Conservation (phyloP, 1,140 invertebrate species). For the Zaprionus africanus region DNA sequence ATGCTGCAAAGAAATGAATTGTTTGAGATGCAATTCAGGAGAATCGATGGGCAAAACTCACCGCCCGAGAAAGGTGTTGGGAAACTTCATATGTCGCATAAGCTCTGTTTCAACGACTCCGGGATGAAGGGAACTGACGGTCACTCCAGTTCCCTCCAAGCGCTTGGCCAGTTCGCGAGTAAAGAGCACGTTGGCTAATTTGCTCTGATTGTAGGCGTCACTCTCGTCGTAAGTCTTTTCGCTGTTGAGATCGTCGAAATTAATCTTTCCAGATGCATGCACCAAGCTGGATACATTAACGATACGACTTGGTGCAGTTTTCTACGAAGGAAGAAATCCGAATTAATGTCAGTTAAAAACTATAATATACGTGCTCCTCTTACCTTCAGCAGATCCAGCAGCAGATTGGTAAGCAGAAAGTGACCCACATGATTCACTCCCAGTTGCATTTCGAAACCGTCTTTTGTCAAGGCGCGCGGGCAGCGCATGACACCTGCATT, state of each 20-base stretch:
- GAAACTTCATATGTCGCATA: conserved; percentile 90
- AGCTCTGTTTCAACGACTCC: conserved; percentile 94
- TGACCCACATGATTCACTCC: conserved; percentile 94
- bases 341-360: no score
- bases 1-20: conserved; percentile 88
- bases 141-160: conserved; percentile 90
- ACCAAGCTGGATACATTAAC: conserved; percentile 92
- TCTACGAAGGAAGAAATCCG: conserved; percentile 76
- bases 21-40: not conserved
- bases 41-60: conserved; percentile 2
- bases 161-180: conserved; percentile 90
- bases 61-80: conserved; percentile 86
- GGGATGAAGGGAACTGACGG: conserved; percentile 94
- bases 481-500: conserved; percentile 95
- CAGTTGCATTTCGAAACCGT: conserved; percentile 95
- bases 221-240: conserved; percentile 88
- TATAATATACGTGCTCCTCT: not conserved
- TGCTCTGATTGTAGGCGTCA: conserved; percentile 94
- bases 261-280: conserved; percentile 89
- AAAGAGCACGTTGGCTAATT: conserved; percentile 95
- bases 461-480: conserved; percentile 88
- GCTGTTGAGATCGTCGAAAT: conserved; percentile 91
- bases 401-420: conserved; percentile 94
- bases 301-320: conserved; percentile 90
- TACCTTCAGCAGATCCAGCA: conserved; percentile 91